Conservation (phyloP, 2,888 invertebrate genomes). For the Fissipunctia ypsillon region DNA sequence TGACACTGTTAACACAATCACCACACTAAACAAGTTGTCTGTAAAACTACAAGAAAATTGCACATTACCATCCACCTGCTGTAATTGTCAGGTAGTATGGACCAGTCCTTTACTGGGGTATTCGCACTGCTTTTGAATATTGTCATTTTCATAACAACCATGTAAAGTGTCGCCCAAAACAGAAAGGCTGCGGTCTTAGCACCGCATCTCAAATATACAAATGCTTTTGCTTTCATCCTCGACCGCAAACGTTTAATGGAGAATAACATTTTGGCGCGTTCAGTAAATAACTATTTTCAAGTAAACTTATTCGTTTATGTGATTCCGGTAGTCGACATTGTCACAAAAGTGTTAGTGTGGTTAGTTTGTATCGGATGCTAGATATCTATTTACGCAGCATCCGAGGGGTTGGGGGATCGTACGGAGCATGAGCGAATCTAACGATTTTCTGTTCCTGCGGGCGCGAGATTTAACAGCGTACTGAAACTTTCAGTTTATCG, state of each 20-base stretch:
- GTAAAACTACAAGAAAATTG: slow-evolving; percentile 10
- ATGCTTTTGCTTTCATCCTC: slow-evolving; percentile 80
- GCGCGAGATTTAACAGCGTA: slow-evolving; percentile 70
- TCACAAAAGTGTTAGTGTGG: slow-evolving; percentile 51
- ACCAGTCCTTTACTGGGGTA: slow-evolving; percentile 82
- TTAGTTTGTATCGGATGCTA: slow-evolving; percentile 30
- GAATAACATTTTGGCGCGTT: slow-evolving; percentile 80
- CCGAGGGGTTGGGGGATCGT: slow-evolving; percentile 70
- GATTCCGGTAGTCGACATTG: slow-evolving; percentile 66
- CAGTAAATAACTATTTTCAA: slow-evolving; percentile 45
- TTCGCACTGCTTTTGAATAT: slow-evolving; percentile 85
- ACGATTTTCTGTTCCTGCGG: slow-evolving; percentile 84
- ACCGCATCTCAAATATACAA: slow-evolving; percentile 84
- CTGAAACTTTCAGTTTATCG: slow-evolving; percentile 38
- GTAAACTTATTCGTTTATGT: slow-evolving; percentile 43
- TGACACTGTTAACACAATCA: slow-evolving; percentile 29
- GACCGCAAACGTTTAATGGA: slow-evolving; percentile 81
- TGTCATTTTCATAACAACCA: slow-evolving; percentile 88
- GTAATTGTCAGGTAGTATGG: slow-evolving; percentile 86
- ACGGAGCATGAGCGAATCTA: slow-evolving; percentile 89
- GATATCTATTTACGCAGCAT: slow-evolving; percentile 78
- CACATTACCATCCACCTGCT: slow-evolving; percentile 86
- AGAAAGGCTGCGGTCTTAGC: slow-evolving; percentile 87
- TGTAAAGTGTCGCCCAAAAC: slow-evolving; percentile 87
- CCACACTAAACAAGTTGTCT: slow-evolving; percentile 15